These are phyloP conservation scores for Mionectes olivaceus DNA, from an alignment of 2,797 vertebrate species.

Conservation along the genomic window DNA sequence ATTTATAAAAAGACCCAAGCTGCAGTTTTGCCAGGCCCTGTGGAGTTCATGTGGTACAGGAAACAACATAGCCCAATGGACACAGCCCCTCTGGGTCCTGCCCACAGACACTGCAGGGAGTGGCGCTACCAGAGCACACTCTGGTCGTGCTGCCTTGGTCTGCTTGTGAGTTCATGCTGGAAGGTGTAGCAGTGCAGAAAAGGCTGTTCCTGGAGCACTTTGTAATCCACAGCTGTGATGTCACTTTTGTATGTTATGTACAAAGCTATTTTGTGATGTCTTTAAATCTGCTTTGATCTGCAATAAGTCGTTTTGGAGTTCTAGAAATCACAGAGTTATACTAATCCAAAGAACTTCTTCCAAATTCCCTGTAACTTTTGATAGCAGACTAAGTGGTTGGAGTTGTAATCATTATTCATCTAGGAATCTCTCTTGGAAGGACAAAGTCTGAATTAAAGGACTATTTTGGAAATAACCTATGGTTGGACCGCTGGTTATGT, in stretches of 20 bases:
- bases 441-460: neutral
- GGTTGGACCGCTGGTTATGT: neutral
- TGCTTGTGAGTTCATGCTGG: neutral
- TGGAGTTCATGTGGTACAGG: neutral
- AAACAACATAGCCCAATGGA: neutral
- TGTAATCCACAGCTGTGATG: neutral
- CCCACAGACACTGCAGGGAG: accelerated
- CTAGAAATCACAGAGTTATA: neutral
- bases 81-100: neutral
- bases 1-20: neutral
- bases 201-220: neutral
- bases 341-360: neutral
- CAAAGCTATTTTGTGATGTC: neutral
- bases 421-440: neutral
- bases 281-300: neutral
- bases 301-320: neutral
- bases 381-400: neutral
- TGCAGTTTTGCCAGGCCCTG: neutral
- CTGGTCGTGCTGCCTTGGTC: neutral
- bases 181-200: neutral
- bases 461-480: neutral
- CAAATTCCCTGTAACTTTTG: neutral
- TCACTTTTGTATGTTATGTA: neutral
- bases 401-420: neutral
- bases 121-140: neutral